Evolutionary conservation across 2,113 vertebrate species (phyloP).

Genomic region (Scartelaos histophorus): DNA sequence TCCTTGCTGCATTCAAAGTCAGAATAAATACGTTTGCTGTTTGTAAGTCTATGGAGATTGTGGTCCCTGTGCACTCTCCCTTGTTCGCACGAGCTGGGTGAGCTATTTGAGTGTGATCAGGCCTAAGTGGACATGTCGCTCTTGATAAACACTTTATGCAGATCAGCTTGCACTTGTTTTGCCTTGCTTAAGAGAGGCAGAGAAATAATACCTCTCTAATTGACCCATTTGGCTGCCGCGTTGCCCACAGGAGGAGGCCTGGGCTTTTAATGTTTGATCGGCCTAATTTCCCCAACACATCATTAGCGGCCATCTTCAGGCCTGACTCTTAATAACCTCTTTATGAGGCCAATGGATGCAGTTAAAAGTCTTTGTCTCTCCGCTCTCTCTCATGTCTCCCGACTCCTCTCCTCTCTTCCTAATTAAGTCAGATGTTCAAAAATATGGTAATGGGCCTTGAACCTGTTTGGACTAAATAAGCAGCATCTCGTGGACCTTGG

Average conservation of each 20-base stretch:
- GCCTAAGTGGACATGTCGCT: slow-evolving; percentile 87
- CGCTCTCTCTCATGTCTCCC: slow-evolving; percentile 61
- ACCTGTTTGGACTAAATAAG: slow-evolving; percentile 89
- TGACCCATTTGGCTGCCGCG: slow-evolving; percentile 99
- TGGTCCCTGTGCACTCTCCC: slow-evolving; percentile 34
- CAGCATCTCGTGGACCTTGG: slow-evolving; percentile 80
- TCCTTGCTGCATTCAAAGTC: slow-evolving; percentile 21
- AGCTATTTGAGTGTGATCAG: slow-evolving; percentile 81
- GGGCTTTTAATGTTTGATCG: slow-evolving; percentile 99
- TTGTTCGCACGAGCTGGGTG: slow-evolving; percentile 46
- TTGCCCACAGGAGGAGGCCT: slow-evolving; percentile 93
- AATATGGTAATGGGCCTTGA: slow-evolving; percentile 93
- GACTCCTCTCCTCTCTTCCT: slow-evolving; percentile 74
- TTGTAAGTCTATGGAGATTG: slow-evolving; percentile 18
- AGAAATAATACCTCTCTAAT: slow-evolving; percentile 99
- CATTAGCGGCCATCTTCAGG: slow-evolving; percentile 94
- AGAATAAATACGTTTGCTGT: slow-evolving; percentile 11
- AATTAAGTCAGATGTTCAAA: slow-evolving; percentile 99
- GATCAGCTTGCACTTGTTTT: slow-evolving; percentile 89
- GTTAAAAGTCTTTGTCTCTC: slow-evolving; percentile 81
- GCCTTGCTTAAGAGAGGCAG: slow-evolving; percentile 75
- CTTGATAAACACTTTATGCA: slow-evolving; percentile 90
- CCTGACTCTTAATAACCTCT: slow-evolving; percentile 99
- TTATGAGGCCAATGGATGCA: slow-evolving; percentile 89
- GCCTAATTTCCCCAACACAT: slow-evolving; percentile 99